Conservation (phyloP, 2,797 vertebrate genomes). For the Danio kyathit region DNA sequence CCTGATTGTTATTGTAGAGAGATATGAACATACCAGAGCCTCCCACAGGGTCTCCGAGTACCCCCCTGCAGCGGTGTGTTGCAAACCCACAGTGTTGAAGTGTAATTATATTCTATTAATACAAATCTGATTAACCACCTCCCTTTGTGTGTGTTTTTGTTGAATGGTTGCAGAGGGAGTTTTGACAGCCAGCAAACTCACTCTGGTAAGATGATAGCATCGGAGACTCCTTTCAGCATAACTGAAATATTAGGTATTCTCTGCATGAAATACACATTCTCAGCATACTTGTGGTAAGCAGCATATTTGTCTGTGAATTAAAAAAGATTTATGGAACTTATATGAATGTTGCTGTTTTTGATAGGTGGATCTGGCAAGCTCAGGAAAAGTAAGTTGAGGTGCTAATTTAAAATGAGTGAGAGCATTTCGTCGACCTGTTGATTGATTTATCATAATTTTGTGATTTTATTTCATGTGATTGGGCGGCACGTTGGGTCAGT, state of each 20-base stretch:
- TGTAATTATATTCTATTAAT: conserved; percentile 29
- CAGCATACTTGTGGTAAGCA: background rate
- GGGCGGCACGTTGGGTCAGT: no score
- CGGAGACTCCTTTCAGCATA: conserved; percentile 21
- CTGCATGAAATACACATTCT: conserved; percentile 21
- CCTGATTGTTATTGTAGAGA: conserved; percentile 54
- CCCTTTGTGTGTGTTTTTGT: conserved; percentile 49
- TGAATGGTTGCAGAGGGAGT: conserved; percentile 55
- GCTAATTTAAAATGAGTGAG: background rate
- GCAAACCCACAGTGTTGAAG: conserved; percentile 19
- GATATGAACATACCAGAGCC: conserved; percentile 54
- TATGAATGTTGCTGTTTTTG: conserved; percentile 33
- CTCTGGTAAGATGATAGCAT: conserved; percentile 64
- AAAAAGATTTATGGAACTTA: background rate
- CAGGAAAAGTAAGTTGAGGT: conserved; percentile 61
- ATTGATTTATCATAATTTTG: background rate
- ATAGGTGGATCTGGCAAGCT: conserved; percentile 66
- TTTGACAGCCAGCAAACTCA: conserved; percentile 67
- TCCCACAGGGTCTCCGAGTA: conserved; percentile 27
- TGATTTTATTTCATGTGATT: no score
- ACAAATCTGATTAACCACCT: conserved; percentile 38
- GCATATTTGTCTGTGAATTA: conserved; percentile 5
- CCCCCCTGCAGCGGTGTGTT: conserved; percentile 32
- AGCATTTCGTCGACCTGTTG: background rate
- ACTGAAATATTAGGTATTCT: conserved; percentile 4